phyloP scores from a whole-genome alignment of 2,888 invertebrate genomes.

The Parapristionchus giblindavisi region DNA sequence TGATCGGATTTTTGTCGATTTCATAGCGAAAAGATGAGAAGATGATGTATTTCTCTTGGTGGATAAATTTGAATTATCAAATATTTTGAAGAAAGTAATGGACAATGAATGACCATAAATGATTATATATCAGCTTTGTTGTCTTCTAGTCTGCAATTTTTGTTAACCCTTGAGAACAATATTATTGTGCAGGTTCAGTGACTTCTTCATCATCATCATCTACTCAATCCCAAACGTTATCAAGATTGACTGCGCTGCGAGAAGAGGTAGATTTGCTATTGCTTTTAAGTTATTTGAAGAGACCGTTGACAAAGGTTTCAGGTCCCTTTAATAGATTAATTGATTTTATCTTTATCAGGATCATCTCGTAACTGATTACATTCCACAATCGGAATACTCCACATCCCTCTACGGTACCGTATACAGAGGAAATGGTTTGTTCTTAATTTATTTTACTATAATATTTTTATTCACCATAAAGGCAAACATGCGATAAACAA shows the following conservation, averaged over 20 bases:
- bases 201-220: slow-evolving; percentile 13
- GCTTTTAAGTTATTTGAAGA: too few species aligned
- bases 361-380: slow-evolving; percentile 1
- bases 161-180: neutral
- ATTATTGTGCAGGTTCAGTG: neutral
- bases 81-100: too few species aligned
- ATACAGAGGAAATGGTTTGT: neutral
- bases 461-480: too few species aligned
- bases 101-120: too few species aligned
- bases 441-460: too few species aligned
- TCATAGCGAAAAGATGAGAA: too few species aligned
- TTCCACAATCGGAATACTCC: neutral
- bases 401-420: slow-evolving; percentile 16
- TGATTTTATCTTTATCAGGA: neutral
- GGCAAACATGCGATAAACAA: too few species aligned
- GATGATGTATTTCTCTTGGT: too few species aligned
- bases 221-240: slow-evolving; percentile 6
- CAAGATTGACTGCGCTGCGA: slow-evolving; percentile 10
- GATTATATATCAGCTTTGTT: too few species aligned
- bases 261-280: slow-evolving; percentile 16
- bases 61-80: too few species aligned
- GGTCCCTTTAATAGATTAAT: neutral
- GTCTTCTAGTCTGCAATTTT: neutral
- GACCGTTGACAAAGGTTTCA: neutral
- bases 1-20: neutral